Conservation (phyloP, 2,797 vertebrate genomes). For the Gymnothorax javanicus region DNA sequence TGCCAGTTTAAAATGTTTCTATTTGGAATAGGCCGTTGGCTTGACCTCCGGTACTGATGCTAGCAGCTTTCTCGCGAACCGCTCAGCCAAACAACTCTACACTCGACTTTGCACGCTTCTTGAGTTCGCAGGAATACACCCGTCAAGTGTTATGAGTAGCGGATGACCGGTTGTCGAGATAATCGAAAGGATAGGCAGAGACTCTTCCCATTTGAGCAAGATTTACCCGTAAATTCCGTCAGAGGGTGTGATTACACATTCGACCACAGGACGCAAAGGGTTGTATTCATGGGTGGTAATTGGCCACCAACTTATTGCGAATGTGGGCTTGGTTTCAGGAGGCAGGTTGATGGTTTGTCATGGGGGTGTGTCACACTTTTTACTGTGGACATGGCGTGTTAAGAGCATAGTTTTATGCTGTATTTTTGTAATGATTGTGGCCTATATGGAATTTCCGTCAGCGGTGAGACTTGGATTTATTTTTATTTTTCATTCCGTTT, state of each 20-base stretch:
- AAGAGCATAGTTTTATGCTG: neutral
- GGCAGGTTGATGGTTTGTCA: neutral
- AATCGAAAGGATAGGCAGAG: no score
- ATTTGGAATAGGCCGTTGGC: no score
- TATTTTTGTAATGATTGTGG: neutral
- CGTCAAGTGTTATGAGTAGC: no score
- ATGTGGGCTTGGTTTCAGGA: neutral
- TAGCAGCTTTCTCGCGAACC: no score
- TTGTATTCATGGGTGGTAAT: constrained; percentile 53
- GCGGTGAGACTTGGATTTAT: neutral
- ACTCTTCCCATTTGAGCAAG: no score
- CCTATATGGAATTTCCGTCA: neutral
- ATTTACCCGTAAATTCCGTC: constrained; percentile 28
- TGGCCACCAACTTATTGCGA: constrained; percentile 30
- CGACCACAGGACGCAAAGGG: constrained; percentile 40
- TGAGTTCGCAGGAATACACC: no score
- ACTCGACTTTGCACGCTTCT: no score
- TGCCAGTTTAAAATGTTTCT: no score
- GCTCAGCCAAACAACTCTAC: no score
- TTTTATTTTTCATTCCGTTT: constrained; percentile 3
- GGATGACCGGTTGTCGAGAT: no score
- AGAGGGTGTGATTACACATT: constrained; percentile 37
- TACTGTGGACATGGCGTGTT: constrained; percentile 6
- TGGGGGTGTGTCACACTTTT: neutral
- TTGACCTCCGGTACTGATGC: no score